These are phyloP conservation scores for Drosophila siamana DNA, from an alignment of 2,888 invertebrate genomes.

Conservation along the genomic window DNA sequence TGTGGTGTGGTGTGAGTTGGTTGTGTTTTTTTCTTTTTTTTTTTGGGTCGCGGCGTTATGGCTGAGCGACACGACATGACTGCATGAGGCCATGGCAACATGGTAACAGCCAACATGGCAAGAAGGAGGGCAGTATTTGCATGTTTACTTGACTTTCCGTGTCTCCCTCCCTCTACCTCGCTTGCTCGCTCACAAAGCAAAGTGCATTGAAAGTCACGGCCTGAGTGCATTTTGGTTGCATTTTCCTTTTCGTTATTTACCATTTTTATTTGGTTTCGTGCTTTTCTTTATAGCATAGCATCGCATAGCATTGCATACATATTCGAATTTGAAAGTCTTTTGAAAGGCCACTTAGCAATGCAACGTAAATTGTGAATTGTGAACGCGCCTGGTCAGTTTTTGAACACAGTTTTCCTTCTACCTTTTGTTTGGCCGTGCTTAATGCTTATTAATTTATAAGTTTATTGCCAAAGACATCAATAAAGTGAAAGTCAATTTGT, in stretches of 20 bases:
- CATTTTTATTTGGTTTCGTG: slow-evolving; percentile 29
- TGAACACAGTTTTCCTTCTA: slow-evolving; percentile 7
- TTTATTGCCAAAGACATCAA: slow-evolving; percentile 69
- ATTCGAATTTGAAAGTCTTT: slow-evolving; percentile 69
- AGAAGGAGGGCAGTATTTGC: slow-evolving; percentile 52
- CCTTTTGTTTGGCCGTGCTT: slow-evolving; percentile 34
- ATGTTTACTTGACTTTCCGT: slow-evolving; percentile 39
- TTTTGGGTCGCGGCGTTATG: slow-evolving; percentile 56
- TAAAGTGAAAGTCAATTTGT: slow-evolving; percentile 77
- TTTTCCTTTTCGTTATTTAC: slow-evolving; percentile 26
- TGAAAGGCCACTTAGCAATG: slow-evolving; percentile 58
- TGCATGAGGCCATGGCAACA: slow-evolving; percentile 15
- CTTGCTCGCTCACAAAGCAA: slow-evolving; percentile 16
- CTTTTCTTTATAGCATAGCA: slow-evolving; percentile 35
- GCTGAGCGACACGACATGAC: slow-evolving; percentile 56
- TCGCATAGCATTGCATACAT: neutral
- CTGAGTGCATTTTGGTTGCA: slow-evolving; percentile 45
- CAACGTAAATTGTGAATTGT: slow-evolving; percentile 53
- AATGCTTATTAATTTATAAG: slow-evolving; percentile 68
- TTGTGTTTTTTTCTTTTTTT: slow-evolving; percentile 3
- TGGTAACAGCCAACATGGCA: slow-evolving; percentile 5
- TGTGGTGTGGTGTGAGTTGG: slow-evolving; percentile 6
- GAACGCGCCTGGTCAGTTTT: slow-evolving; percentile 49
- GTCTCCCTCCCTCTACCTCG: neutral
- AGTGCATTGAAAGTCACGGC: slow-evolving; percentile 68